Conservation (phyloP, 2,113 vertebrate species). For the Amblyopsis rosae region DNA sequence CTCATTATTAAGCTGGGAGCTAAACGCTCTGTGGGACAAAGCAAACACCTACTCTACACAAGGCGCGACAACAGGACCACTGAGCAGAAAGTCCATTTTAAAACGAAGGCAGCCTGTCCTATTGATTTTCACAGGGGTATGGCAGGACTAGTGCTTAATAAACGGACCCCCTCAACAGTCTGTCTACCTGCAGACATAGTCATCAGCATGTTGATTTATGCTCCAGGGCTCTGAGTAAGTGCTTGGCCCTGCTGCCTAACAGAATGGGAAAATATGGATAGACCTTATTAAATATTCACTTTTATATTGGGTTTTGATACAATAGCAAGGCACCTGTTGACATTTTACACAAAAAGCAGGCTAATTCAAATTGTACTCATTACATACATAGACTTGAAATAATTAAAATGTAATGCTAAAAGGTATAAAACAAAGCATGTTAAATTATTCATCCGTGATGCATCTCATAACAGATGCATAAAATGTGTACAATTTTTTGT, state of each 20-base stretch:
- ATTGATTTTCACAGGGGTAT: conserved; percentile 1
- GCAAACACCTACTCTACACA: conserved; percentile 25
- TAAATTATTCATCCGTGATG: neutral
- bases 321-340: neutral
- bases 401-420: neutral
- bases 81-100: conserved; percentile 10
- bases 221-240: too few relatives aligned
- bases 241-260: too few relatives aligned
- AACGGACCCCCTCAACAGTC: too few relatives aligned
- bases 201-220: too few relatives aligned
- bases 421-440: neutral
- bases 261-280: too few relatives aligned
- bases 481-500: neutral
- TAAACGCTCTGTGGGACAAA: conserved; percentile 26
- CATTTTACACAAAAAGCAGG: neutral
- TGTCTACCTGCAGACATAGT: too few relatives aligned
- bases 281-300: neutral
- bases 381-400: neutral
- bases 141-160: too few relatives aligned
- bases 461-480: neutral
- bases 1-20: conserved; percentile 50
- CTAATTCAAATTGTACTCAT: too few relatives aligned
- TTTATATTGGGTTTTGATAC: neutral
- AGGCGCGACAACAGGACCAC: conserved; percentile 15
- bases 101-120: conserved; percentile 6